Evolutionary conservation across 2,797 vertebrate species (phyloP), one percentile per base, ranked within the genome.

Genomic region (Notolepis coatsorum): DNA sequence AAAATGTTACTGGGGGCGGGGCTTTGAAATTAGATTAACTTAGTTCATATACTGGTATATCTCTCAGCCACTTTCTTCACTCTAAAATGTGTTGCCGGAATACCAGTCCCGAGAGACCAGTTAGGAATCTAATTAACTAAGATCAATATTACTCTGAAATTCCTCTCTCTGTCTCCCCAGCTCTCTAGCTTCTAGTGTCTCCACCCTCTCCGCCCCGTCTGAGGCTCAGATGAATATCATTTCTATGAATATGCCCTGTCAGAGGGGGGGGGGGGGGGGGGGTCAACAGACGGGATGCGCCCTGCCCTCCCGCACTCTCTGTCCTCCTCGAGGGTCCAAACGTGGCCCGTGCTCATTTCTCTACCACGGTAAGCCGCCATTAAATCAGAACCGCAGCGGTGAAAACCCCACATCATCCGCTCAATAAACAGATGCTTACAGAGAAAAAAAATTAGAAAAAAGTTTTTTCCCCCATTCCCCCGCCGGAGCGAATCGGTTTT

Each of bases 141-240:
- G 90, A 93, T 93, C 92, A 91, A 92, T 92, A 92, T 77, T 80
- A 89, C 88, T 89, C 86, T 77, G 84, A 87, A 84, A 86, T 86
- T 76, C n/a, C n/a, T 89, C 84, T 84, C 77, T 84, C 83, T 73
- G 78, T 89, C 81, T 89, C 83, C 82, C 75, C 77, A 72, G 77
- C 82, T 76, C 79, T 75, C 71, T 78, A 59, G 81, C 79, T 82
- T 61, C 79, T 47, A 9, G 73, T 43, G 81, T 79, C 77, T 88
- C 75, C 68, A 50, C 35, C n/a, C 80, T 84, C 82, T 77, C 84
- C 77, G 79, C 75, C 70, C 67, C 21, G 62, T 80, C 70, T 69
- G 57, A 69, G 59, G 68, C 75, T 67, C 68, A 58, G 49, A 80
- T 56, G 63, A 77, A 75, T 76, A 79, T 67, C 65, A 70, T 85